Base-by-base conservation (phyloP, 2,113 vertebrate species). In the Columba livia region DNA sequence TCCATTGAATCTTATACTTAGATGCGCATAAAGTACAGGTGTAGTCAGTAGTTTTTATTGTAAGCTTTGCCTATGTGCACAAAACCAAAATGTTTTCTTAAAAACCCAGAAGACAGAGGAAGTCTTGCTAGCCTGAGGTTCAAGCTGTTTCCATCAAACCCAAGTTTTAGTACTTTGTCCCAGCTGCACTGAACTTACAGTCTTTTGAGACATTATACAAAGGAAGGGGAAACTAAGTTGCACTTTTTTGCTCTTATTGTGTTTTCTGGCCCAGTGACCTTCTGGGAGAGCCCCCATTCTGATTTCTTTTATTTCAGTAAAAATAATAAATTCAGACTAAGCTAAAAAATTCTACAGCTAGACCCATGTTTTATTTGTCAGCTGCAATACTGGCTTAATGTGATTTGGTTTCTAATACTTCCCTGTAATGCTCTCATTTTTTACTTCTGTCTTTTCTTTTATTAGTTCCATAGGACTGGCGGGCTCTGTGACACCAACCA, bases 361-460 rank as follows among this genome's bases (percentile, higher is more conserved):
- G 51, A 36, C 50, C 64, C 5, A 6, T 77, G 83, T 81, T 97
- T 94, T 93, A 89, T 96, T 97, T 97, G 83, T 90, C 70, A 93
- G 53, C 91, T 79, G 81, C 70, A 85, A 82, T 85, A 85, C 58
- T 67, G 74, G 21, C 88, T 89, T 94, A 91, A 96, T 93, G 53
- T 75, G 67, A 94, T 96, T 96, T 96, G 73, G 73, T 91, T 96
- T 97, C 89, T 96, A 94, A 77, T 94, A 84, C 89, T 80, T 94
- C 64, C 86, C 73, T 60, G 34, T 89, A 91, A 86, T 90, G 51
- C 73, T 90, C 93, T 94, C 73, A 70, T 92, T 94, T 95, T 96
- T 96, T 90, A 89, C 40, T 88, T 91, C 62, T 82, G 80, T 83
- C 86, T 91, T 79, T 18, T 67, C 64, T 95, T 96, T 96, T 97